Percentiles rank a stretch among this genome's conserved stretches.
These are phyloP conservation scores for Romanogobio albipinnatus DNA, from an alignment of 2,113 vertebrate species.

Conservation along the genomic window DNA sequence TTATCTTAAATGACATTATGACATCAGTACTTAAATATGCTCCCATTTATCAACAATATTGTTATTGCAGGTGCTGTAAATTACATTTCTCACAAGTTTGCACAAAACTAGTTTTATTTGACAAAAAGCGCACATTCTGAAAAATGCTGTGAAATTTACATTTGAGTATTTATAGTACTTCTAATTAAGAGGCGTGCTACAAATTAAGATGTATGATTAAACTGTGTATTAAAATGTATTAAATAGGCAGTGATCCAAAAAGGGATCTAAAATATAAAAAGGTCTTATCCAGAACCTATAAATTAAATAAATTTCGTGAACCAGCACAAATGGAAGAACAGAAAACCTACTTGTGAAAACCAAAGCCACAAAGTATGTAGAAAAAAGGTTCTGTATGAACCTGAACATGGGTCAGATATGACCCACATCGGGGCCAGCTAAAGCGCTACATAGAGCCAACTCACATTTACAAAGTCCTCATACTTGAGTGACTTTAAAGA, in stretches of 20 bases:
- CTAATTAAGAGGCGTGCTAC: not conserved
- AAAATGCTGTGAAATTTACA: not conserved
- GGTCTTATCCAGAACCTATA: conserved; percentile 22
- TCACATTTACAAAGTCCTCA: not conserved
- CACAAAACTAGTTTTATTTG: conserved; percentile 18
- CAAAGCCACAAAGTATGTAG: not conserved
- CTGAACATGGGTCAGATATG: not conserved
- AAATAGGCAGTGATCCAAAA: conserved; percentile 31
- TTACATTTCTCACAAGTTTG: not conserved
- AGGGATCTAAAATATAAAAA: conserved; percentile 30
- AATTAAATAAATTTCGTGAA: conserved; percentile 29
- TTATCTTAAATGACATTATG: too few relatives aligned
- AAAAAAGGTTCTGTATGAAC: not conserved
- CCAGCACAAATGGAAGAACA: conserved; percentile 37
- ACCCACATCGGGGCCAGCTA: not conserved
- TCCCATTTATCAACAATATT: not conserved
- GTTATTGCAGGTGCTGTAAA: not conserved
- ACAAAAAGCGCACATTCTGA: not conserved
- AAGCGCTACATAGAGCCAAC: not conserved
- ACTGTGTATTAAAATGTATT: conserved; percentile 7
- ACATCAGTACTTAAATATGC: too few relatives aligned
- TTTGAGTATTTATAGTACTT: not conserved
- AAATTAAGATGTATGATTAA: not conserved
- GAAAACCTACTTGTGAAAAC: conserved; percentile 9
- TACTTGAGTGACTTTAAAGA: not conserved